Percentiles rank a stretch among this genome's conserved stretches.
Evolutionary conservation across 2,113 vertebrate genomes (phyloP).

Genomic region (Mixornis gularis): DNA sequence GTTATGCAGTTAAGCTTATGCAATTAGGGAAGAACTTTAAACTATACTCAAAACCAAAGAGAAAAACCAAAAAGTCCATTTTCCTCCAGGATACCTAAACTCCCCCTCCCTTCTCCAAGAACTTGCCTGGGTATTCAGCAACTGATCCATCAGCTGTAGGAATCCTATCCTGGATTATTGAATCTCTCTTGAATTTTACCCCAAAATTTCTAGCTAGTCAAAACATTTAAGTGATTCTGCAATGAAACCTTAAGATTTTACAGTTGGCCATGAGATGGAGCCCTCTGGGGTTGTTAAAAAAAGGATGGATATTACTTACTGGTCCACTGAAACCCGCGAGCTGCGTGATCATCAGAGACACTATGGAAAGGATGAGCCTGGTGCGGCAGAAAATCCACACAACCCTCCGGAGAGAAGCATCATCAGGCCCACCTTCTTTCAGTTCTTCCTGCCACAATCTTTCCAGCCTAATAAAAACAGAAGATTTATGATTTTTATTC

Average conservation of each 20-base stretch:
- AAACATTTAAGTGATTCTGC: slow-evolving; percentile 33
- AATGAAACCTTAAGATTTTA: slow-evolving; percentile 57
- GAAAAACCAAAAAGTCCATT: not conserved
- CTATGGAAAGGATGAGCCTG: slow-evolving; percentile 87
- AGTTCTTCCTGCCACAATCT: slow-evolving; percentile 87
- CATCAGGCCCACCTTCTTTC: slow-evolving; percentile 71
- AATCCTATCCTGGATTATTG: slow-evolving; percentile 18
- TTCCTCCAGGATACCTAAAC: slow-evolving; percentile 4
- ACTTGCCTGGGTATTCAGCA: slow-evolving; percentile 11
- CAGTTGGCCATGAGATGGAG: slow-evolving; percentile 52
- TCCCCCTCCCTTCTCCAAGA: slow-evolving; percentile 23
- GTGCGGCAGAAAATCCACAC: slow-evolving; percentile 89
- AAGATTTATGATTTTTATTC: not conserved
- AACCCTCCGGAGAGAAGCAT: slow-evolving; percentile 81
- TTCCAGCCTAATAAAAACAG: slow-evolving; percentile 73
- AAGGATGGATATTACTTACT: slow-evolving; percentile 88
- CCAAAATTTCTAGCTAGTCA: slow-evolving; percentile 60
- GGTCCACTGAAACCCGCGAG: slow-evolving; percentile 92
- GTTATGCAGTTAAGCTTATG: not conserved
- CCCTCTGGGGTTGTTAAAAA: slow-evolving; percentile 60
- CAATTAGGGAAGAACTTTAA: not conserved
- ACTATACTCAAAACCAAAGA: slow-evolving; percentile 6
- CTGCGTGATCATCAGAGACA: slow-evolving; percentile 90
- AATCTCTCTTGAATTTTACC: slow-evolving; percentile 14
- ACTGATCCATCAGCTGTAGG: slow-evolving; percentile 18